A percentile compares a stretch with the other conserved stretches of the same genome.
phyloP scores from a whole-genome alignment of 64 coral and sea anemone genomes.

The Pachyseris speciosa region DNA sequence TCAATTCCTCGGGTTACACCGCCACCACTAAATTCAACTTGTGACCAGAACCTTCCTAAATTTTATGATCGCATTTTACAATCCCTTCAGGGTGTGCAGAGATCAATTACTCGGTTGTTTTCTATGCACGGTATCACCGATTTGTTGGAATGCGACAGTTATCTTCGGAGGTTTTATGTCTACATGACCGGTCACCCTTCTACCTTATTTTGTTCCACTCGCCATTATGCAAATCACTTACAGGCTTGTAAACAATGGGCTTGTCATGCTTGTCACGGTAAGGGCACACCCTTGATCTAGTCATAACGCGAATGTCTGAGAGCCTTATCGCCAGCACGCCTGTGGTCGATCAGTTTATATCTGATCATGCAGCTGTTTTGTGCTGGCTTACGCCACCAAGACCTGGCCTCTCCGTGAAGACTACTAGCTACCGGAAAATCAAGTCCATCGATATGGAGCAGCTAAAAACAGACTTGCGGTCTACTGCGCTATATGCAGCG shows the following conservation, averaged over 20 bases:
- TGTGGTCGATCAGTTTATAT: too few species aligned
- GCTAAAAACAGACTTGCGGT: too few species aligned
- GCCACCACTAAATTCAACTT: background rate
- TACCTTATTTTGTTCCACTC: conserved; percentile 17
- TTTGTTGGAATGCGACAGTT: conserved; percentile 50
- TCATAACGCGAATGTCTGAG: too few species aligned
- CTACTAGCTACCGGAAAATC: too few species aligned
- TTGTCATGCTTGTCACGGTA: background rate
- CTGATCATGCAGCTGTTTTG: too few species aligned
- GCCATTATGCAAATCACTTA: conserved; percentile 24
- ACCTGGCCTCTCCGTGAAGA: too few species aligned
- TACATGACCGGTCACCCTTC: background rate
- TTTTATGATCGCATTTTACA: conserved; percentile 14
- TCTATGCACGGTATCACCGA: conserved; percentile 56
- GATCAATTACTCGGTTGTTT: background rate
- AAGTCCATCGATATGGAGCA: too few species aligned
- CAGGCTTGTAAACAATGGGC: conserved; percentile 57
- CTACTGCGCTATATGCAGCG: too few species aligned
- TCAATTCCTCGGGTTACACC: background rate
- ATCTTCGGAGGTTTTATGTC: conserved; percentile 30
- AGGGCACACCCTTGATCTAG: too few species aligned
- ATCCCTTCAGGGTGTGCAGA: background rate
- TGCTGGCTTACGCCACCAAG: too few species aligned
- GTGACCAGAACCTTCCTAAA: background rate
- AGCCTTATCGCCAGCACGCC: too few species aligned